Evolutionary conservation across 2,888 invertebrate species (phyloP).

Genomic region (Acronicta aceris): DNA sequence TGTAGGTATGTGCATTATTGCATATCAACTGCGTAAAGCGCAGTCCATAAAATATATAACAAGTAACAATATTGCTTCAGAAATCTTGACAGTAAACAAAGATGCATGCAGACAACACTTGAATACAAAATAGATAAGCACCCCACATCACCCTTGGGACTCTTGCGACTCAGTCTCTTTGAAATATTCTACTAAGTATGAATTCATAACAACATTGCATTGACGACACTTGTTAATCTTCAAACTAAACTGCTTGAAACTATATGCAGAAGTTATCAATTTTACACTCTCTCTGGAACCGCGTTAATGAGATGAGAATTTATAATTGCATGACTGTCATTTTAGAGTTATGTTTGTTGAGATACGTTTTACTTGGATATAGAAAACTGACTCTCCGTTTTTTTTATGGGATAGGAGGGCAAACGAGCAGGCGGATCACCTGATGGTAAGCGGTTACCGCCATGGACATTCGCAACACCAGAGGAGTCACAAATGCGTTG

Average conservation of each 20-base stretch:
- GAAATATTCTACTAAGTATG: constrained; percentile 18
- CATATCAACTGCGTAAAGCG: background rate
- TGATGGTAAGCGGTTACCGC: too few species aligned
- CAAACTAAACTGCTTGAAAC: constrained; percentile 17
- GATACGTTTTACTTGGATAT: too few species aligned
- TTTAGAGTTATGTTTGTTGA: background rate
- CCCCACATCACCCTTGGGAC: constrained; percentile 3
- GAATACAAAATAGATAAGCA: constrained; percentile 38
- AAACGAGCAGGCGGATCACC: too few species aligned
- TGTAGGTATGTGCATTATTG: background rate
- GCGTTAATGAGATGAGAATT: constrained; percentile 20
- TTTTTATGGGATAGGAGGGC: too few species aligned
- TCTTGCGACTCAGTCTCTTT: constrained; percentile 13
- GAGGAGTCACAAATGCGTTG: too few species aligned
- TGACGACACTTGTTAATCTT: constrained; percentile 32
- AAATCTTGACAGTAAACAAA: constrained; percentile 26
- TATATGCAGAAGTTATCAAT: constrained; percentile 34
- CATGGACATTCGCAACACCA: too few species aligned
- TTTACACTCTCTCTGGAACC: constrained; percentile 17
- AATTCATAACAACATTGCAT: constrained; percentile 35
- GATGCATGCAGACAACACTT: constrained; percentile 18
- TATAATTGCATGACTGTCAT: constrained; percentile 20
- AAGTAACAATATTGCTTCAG: constrained; percentile 7
- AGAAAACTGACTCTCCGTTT: too few species aligned
- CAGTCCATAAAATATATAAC: background rate